These are phyloP conservation scores for Sebastes steindachneri DNA, from an alignment of 2,797 vertebrate genomes.

Conservation along the genomic window DNA sequence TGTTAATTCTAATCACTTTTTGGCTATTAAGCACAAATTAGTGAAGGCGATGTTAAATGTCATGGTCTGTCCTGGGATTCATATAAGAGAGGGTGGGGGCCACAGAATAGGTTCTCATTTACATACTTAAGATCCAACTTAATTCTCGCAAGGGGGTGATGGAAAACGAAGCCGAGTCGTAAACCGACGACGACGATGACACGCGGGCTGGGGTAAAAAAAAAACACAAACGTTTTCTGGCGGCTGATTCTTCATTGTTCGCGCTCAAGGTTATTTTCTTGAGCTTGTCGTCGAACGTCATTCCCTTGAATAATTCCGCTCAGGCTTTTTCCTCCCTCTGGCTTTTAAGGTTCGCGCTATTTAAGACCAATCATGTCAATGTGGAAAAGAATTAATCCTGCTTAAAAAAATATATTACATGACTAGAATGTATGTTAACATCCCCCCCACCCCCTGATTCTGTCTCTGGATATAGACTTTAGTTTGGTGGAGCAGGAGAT, in stretches of 20 bases:
- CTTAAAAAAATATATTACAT: conserved; percentile 77
- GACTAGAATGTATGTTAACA: conserved; percentile 71
- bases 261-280: conserved; percentile 82
- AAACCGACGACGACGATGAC: conserved; percentile 70
- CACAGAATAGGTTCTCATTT: conserved; percentile 82
- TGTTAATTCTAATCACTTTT: conserved; percentile 88
- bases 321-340: conserved; percentile 74
- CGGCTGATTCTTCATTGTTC: conserved; percentile 81
- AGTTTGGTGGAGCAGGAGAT: conserved; percentile 56
- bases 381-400: conserved; percentile 78
- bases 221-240: conserved; percentile 80
- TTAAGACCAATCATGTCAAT: conserved; percentile 83
- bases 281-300: conserved; percentile 73
- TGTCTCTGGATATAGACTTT: conserved; percentile 71
- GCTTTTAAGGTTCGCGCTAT: conserved; percentile 80
- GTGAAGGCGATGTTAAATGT: conserved; percentile 86
- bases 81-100: conserved; percentile 66
- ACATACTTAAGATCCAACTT: conserved; percentile 85
- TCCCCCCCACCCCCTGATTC: conserved; percentile 49
- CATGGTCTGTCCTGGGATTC: conserved; percentile 86
- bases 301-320: conserved; percentile 79
- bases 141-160: conserved; percentile 81
- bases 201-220: conserved; percentile 47
- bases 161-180: conserved; percentile 75
- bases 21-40: conserved; percentile 87